Conservation (phyloP, 2,888 invertebrate species). For the Escarpia spicata region DNA sequence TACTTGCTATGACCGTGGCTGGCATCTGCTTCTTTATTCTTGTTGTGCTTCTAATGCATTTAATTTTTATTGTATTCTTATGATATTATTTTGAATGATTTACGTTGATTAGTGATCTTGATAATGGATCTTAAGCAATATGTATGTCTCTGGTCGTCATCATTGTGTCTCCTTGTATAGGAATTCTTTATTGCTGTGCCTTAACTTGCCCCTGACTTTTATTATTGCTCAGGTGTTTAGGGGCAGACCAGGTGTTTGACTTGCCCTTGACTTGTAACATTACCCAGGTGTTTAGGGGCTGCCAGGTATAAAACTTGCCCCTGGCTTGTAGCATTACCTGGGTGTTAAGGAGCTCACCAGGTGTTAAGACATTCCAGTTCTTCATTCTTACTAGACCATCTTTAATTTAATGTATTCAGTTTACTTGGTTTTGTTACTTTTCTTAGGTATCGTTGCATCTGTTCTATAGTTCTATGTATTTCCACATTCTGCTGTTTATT, state of each 20-base stretch:
- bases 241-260: background rate
- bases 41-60: background rate
- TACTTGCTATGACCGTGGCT: background rate
- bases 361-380: background rate
- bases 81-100: background rate
- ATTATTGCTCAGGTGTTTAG: background rate
- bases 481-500: background rate
- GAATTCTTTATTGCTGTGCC: too few relatives aligned
- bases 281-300: background rate
- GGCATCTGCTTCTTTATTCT: background rate
- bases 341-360: background rate
- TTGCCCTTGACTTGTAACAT: background rate
- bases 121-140: background rate
- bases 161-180: too few relatives aligned
- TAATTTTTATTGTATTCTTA: background rate
- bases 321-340: background rate
- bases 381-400: background rate
- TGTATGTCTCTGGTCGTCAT: too few relatives aligned
- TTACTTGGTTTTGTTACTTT: background rate
- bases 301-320: background rate
- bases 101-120: background rate
- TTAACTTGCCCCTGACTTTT: too few relatives aligned
- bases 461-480: background rate
- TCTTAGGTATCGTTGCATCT: background rate
- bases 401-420: background rate